A percentile compares a stretch with the other conserved stretches of the same genome.
These are phyloP conservation scores for Dryas iulia DNA, from an alignment of 1,140 invertebrate species.

Conservation along the genomic window DNA sequence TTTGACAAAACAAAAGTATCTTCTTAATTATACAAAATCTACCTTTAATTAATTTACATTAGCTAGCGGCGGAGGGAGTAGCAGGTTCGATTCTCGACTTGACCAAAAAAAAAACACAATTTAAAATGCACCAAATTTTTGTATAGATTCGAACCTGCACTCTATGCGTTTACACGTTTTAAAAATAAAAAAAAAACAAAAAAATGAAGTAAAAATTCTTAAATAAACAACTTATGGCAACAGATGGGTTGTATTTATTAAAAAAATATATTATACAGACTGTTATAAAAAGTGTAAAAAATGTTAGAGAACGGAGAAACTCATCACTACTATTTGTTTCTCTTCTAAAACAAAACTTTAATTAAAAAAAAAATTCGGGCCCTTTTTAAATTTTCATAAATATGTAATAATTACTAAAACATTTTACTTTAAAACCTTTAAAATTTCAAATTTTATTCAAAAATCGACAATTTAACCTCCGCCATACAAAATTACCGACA, in stretches of 20 bases:
- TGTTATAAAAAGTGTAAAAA: background rate
- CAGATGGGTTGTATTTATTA: background rate
- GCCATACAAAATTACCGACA: background rate
- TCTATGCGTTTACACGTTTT: background rate
- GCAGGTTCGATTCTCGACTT: background rate
- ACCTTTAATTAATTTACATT: conserved; percentile 27
- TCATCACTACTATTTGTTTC: too few relatives aligned
- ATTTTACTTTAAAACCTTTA: too few relatives aligned
- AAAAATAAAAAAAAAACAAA: background rate
- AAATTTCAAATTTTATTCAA: too few relatives aligned
- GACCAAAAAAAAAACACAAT: too few relatives aligned
- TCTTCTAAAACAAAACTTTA: too few relatives aligned
- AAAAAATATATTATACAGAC: background rate
- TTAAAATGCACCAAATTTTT: background rate
- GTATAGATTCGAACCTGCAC: background rate
- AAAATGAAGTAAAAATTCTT: too few relatives aligned
- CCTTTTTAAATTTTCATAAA: too few relatives aligned
- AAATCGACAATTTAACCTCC: background rate
- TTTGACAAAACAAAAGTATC: conserved; percentile 18
- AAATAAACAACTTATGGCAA: background rate
- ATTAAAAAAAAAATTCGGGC: too few relatives aligned
- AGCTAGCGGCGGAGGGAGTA: conserved; percentile 10
- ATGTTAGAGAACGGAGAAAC: too few relatives aligned
- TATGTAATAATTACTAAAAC: too few relatives aligned
- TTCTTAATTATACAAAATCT: conserved; percentile 45